phyloP scores from a whole-genome alignment of 2,888 invertebrate genomes.

The Coleophora deauratella region DNA sequence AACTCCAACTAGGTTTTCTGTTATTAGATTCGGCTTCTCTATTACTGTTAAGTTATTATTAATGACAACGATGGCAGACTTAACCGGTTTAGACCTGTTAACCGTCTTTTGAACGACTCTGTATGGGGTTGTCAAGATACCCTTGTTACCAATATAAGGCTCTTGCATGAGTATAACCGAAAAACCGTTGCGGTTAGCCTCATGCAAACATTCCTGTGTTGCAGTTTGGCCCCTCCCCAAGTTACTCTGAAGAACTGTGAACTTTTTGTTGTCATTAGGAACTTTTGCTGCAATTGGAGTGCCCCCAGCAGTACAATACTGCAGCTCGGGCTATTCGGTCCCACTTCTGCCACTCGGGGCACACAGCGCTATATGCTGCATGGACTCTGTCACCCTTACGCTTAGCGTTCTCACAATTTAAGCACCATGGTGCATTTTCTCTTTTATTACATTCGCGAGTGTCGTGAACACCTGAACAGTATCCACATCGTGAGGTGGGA shows the following conservation, averaged over 20 bases:
- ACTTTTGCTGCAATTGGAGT: no score
- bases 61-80: constrained; percentile 9
- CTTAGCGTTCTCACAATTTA: not conserved
- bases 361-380: not conserved
- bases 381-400: not conserved
- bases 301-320: constrained; percentile 4
- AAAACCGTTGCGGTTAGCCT: constrained; percentile 1
- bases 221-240: no score
- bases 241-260: constrained; percentile 10
- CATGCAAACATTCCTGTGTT: constrained; percentile 10
- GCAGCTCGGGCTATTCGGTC: constrained; percentile 8
- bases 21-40: not conserved
- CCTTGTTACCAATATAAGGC: constrained; percentile 8
- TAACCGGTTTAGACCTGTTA: not conserved
- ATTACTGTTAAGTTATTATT: not conserved
- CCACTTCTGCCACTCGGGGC: constrained; percentile 5
- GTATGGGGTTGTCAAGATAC: not conserved
- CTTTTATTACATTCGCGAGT: not conserved
- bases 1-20: not conserved
- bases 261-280: no score
- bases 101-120: constrained; percentile 5
- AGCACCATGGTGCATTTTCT: not conserved
- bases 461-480: not conserved
- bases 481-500: not conserved
- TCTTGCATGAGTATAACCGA: constrained; percentile 9